Evolutionary conservation across 2,113 vertebrate genomes (phyloP).

Genomic region (Hyperopisus bebe): DNA sequence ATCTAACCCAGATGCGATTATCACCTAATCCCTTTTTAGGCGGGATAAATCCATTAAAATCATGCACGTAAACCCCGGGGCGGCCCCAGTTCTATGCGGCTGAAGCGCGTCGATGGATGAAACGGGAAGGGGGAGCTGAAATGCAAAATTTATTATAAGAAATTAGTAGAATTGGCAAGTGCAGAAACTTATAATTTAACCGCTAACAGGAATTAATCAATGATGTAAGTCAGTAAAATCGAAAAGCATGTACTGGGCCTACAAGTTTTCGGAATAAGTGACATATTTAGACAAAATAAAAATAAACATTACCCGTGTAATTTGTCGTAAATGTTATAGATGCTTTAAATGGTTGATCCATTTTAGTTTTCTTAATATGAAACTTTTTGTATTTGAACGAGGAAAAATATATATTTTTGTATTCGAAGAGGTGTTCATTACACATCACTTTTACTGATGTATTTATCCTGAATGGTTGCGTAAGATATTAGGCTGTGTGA

Average conservation of each 20-base stretch:
- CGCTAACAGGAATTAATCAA: neutral
- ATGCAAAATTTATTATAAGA: neutral
- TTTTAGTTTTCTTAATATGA: neutral
- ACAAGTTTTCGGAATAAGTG: neutral
- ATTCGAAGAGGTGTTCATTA: neutral
- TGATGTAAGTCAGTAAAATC: neutral
- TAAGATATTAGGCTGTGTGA: neutral
- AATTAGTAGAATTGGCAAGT: neutral
- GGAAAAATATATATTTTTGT: neutral
- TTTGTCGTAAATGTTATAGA: neutral
- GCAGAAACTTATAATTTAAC: neutral
- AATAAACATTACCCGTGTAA: neutral
- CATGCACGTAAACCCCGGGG: slow-evolving; percentile 45
- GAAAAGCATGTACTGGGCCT: neutral
- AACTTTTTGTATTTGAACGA: neutral
- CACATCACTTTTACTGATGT: neutral
- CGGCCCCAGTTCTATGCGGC: neutral
- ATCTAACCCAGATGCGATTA: slow-evolving; percentile 77
- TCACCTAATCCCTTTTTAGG: slow-evolving; percentile 72
- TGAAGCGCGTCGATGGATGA: neutral
- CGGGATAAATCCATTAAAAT: slow-evolving; percentile 72
- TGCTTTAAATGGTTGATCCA: neutral
- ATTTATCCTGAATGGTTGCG: neutral
- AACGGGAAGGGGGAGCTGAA: neutral
- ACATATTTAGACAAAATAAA: neutral